These are phyloP conservation scores for Chrysopa pallens DNA, from an alignment of 1,140 invertebrate species.

Conservation along the genomic window DNA sequence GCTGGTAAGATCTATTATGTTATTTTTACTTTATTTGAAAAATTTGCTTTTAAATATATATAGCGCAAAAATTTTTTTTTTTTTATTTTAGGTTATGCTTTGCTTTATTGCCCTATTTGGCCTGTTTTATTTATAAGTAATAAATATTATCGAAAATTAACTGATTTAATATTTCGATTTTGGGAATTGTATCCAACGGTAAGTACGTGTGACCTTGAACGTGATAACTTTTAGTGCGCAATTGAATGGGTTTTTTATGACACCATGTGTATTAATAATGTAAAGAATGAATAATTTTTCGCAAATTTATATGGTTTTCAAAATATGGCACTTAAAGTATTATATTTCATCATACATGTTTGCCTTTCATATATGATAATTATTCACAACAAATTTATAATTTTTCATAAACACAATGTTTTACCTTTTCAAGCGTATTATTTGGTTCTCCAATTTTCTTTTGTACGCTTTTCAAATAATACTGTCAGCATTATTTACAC, in stretches of 20 bases:
- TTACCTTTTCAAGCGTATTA: no score
- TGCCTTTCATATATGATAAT: not conserved
- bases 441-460: no score
- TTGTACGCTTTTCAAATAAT: no score
- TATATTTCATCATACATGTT: not conserved
- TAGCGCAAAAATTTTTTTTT: not conserved
- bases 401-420: no score
- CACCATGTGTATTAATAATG: no score
- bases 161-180: constrained; percentile 48
- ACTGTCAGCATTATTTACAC: no score
- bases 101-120: constrained; percentile 46
- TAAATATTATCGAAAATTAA: constrained; percentile 38
- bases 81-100: constrained; percentile 37
- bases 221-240: no score
- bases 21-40: not conserved
- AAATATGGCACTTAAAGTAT: not conserved
- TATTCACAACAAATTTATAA: no score
- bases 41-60: not conserved
- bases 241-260: no score
- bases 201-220: constrained; percentile 19
- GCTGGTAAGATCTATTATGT: not conserved
- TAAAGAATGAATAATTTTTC: not conserved
- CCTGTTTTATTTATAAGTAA: constrained; percentile 49
- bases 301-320: not conserved
- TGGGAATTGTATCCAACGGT: constrained; percentile 69